Conservation (phyloP, 2,888 invertebrate genomes). For the Rhagophthalmus giganteus region DNA sequence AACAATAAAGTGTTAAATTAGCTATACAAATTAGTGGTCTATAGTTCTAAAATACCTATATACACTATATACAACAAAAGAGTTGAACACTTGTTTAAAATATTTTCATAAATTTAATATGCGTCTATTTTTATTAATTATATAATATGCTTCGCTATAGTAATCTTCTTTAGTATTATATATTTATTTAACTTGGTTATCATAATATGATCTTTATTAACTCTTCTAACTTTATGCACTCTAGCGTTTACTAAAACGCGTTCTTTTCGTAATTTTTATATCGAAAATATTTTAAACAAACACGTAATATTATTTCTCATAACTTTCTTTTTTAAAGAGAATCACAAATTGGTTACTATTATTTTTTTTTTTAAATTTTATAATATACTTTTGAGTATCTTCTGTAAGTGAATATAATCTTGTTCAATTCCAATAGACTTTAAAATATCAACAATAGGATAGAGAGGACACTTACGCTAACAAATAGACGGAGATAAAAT, state of each 20-base stretch:
- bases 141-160: no score
- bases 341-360: conserved; percentile 46
- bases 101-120: conserved; percentile 39
- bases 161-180: no score
- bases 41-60: conserved; percentile 42
- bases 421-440: conserved; percentile 52
- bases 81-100: conserved; percentile 44
- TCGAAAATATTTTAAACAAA: conserved; percentile 49
- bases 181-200: conserved; percentile 16
- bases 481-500: conserved; percentile 51
- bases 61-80: conserved; percentile 51
- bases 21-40: conserved; percentile 51
- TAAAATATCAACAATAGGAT: conserved; percentile 55
- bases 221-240: conserved; percentile 12
- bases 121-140: conserved; percentile 20
- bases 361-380: no score
- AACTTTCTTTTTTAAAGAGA: conserved; percentile 36
- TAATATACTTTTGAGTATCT: conserved; percentile 26
- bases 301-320: conserved; percentile 25
- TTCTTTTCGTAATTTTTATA: conserved; percentile 26
- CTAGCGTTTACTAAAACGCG: conserved; percentile 8
- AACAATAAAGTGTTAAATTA: conserved; percentile 52
- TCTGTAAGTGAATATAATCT: conserved; percentile 23
- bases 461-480: conserved; percentile 47
- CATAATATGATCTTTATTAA: conserved; percentile 13